phyloP scores from a whole-genome alignment of 2,797 vertebrate species.

The Ceyx erithaca region DNA sequence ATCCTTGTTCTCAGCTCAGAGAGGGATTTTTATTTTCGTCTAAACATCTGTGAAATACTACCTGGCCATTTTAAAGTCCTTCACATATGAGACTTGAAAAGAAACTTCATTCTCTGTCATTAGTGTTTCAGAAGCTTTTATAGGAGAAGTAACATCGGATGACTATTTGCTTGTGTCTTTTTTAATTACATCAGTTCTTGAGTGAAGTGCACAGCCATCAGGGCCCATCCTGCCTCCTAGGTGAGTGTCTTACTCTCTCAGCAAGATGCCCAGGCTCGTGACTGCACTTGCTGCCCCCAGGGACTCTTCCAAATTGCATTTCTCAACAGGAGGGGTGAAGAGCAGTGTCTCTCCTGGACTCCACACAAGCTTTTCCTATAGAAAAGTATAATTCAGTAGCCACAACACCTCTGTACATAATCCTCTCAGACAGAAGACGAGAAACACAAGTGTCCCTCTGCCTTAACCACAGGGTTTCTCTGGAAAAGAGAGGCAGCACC shows the following conservation, averaged over 20 bases:
- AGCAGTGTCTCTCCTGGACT: background rate
- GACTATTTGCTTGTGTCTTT: constrained; percentile 17
- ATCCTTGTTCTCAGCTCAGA: constrained; percentile 53
- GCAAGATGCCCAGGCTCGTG: rapidly evolving
- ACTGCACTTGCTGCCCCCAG: background rate
- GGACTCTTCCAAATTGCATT: constrained; percentile 44
- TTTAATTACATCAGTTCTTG: constrained; percentile 36
- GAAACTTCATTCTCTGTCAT: background rate
- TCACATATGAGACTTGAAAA: background rate
- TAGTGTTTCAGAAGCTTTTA: constrained; percentile 41
- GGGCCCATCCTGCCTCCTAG: background rate
- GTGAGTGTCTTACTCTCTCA: constrained; percentile 13
- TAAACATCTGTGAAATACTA: constrained; percentile 61
- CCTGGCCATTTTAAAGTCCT: constrained; percentile 26
- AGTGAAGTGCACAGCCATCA: background rate
- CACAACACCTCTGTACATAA: background rate
- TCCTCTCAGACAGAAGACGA: background rate
- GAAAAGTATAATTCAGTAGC: constrained; percentile 7
- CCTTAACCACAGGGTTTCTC: background rate
- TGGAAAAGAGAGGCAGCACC: background rate
- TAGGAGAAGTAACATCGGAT: background rate
- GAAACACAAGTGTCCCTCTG: background rate
- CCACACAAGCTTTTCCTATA: background rate
- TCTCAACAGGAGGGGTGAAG: constrained; percentile 35
- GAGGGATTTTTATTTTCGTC: constrained; percentile 56